These are phyloP conservation scores for Phymanthus crucifer DNA, from an alignment of 92 coral and sea anemone species.

Conservation along the genomic window DNA sequence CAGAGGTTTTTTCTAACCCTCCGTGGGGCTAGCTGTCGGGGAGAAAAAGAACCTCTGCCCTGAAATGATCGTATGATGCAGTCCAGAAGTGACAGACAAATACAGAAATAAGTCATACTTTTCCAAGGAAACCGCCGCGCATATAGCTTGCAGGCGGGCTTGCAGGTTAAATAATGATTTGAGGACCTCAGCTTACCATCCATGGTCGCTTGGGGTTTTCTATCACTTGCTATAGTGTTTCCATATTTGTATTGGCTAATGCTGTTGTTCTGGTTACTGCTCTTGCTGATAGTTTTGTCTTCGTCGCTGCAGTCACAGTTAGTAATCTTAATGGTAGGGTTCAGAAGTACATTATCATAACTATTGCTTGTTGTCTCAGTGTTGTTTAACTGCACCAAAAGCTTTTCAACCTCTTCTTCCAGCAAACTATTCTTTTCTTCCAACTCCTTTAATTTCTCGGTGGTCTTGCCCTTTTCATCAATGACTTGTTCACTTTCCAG, in stretches of 20 bases:
- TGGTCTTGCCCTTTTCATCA: slow-evolving; percentile 55
- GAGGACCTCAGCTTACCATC: neutral
- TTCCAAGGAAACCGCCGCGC: too few species aligned
- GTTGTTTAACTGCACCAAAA: neutral
- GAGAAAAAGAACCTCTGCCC: too few species aligned
- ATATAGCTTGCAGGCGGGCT: too few species aligned
- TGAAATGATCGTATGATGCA: too few species aligned
- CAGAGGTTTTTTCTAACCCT: too few species aligned
- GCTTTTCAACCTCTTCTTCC: neutral
- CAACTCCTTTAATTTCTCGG: slow-evolving; percentile 44
- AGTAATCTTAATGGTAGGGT: neutral
- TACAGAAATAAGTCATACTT: too few species aligned
- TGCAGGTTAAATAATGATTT: neutral
- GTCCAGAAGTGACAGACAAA: too few species aligned
- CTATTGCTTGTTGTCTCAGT: neutral
- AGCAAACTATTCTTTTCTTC: slow-evolving; percentile 16
- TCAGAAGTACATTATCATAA: neutral
- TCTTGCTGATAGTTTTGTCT: neutral
- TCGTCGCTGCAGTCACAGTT: slow-evolving; percentile 3
- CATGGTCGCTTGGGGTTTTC: neutral
- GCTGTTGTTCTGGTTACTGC: neutral
- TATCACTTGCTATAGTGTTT: neutral
- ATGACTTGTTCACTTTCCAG: slow-evolving; percentile 77
- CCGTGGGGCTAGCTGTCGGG: too few species aligned
- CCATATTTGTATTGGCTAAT: neutral